phyloP scores from a whole-genome alignment of 2,113 vertebrate genomes.

The Rhegmatorhina hoffmannsi region DNA sequence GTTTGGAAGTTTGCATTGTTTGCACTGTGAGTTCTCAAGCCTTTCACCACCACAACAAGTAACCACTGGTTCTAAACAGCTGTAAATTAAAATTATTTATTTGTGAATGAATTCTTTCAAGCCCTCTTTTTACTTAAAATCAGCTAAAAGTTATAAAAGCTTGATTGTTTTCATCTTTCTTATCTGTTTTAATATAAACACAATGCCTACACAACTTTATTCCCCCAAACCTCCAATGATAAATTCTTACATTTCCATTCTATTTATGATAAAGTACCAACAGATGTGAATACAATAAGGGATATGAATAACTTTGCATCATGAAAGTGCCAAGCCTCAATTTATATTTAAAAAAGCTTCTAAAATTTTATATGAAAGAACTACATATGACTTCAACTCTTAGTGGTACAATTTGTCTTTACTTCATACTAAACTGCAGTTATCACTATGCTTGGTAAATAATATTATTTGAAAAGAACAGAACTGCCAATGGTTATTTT shows the following conservation, averaged over 20 bases:
- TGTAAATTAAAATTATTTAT: not conserved
- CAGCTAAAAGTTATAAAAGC: not conserved
- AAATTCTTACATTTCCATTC: not conserved
- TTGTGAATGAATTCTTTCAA: not conserved
- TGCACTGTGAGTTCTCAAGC: not conserved
- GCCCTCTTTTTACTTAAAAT: not conserved
- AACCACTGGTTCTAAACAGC: not conserved
- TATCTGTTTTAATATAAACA: not conserved
- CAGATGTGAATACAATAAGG: not conserved
- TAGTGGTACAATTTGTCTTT: not conserved
- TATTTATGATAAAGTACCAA: not conserved
- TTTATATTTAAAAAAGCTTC: not conserved
- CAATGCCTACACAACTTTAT: not conserved
- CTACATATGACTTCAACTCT: not conserved
- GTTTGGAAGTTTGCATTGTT: not conserved
- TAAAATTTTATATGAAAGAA: not conserved
- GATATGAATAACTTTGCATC: not conserved
- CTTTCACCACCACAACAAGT: not conserved
- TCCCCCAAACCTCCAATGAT: not conserved
- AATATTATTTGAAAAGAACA: not conserved
- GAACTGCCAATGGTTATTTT: not conserved
- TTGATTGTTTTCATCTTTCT: not conserved
- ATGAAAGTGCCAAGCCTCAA: not conserved
- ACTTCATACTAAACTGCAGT: not conserved
- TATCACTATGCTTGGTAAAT: not conserved